These are phyloP conservation scores for Hirtodrosophila alboralis DNA, from an alignment of 2,888 invertebrate genomes.

Conservation along the genomic window DNA sequence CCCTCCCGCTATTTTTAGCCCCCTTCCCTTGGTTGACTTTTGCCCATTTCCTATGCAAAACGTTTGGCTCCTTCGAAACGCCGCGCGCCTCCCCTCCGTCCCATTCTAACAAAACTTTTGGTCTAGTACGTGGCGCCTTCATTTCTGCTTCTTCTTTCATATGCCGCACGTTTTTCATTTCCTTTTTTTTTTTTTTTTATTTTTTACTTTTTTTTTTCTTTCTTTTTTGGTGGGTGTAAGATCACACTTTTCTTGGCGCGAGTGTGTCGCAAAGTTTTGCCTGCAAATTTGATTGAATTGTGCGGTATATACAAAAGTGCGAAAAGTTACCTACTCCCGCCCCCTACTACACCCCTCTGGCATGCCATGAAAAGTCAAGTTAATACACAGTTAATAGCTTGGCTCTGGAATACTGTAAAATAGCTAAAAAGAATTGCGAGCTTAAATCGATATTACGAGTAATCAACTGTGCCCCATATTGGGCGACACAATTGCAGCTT, in stretches of 20 bases:
- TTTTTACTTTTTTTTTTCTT: slow-evolving; percentile 3
- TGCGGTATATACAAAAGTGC: slow-evolving; percentile 10
- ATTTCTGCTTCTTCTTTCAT: slow-evolving; percentile 25
- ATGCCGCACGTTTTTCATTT: slow-evolving; percentile 67
- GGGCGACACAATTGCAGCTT: slow-evolving; percentile 7
- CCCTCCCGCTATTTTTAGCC: neutral
- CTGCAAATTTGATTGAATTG: slow-evolving; percentile 71
- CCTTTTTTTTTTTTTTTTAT: slow-evolving; percentile 19
- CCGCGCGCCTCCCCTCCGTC: slow-evolving; percentile 7
- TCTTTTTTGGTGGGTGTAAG: neutral
- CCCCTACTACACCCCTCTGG: neutral
- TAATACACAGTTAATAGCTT: slow-evolving; percentile 24
- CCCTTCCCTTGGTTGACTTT: slow-evolving; percentile 43
- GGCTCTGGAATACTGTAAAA: slow-evolving; percentile 3
- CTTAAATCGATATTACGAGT: slow-evolving; percentile 17
- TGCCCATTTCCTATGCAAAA: slow-evolving; percentile 72
- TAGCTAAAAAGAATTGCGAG: slow-evolving; percentile 1
- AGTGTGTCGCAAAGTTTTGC: slow-evolving; percentile 66
- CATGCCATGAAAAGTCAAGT: slow-evolving; percentile 7
- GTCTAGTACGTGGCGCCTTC: slow-evolving; percentile 49
- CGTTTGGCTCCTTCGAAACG: slow-evolving; percentile 51
- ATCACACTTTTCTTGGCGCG: slow-evolving; percentile 1
- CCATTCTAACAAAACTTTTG: slow-evolving; percentile 4
- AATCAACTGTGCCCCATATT: slow-evolving; percentile 1
- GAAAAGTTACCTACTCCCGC: slow-evolving; percentile 11